Evolutionary conservation across 2,797 vertebrate species (phyloP), one percentile per base, ranked within the genome.

Genomic region (Petrocephalus schoutedeni): DNA sequence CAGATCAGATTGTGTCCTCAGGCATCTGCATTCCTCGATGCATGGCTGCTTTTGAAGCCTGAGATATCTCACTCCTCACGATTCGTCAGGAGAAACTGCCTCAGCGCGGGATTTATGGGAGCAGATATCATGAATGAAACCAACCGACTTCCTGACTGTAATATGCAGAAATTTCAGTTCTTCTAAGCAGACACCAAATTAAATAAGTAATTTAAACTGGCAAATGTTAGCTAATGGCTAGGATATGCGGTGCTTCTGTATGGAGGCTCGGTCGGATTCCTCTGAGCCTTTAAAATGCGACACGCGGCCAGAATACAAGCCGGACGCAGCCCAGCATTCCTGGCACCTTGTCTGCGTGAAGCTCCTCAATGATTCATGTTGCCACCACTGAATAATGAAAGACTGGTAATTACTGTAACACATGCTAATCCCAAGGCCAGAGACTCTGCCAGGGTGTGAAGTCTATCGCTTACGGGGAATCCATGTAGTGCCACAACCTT

Each of bases 361-460:
- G 93, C 93, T 90, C 86, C 41, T 96, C 93, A 95, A 95, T 96
- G 92, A 95, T 96, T 95, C 91, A 95, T 92, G n/a, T 32, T 32
- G 8, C 61, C 86, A 88, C 89, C 90, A 89, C 91, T 93, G 93
- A 95, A 95, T 95, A 94, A 95, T 94, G 91, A 94, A 95, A 94
- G 91, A 90, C 56, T 61, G 92, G 91, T 92, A 93, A 95, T 95
- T 94, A 95, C 93, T 94, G 91, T 89, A 88, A 92, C 88, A 89
- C 90, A 93, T 93, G 91, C 90, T 93, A 93, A 95, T 94, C 28
- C 61, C n/a, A 89, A 92, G 89, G 14, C n/a, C 19, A n/a, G 12
- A 92, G 93, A 91, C 84, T 91, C 93, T 91, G 92, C 92, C 54
- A 90, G n/a, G 90, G 92, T 89, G 89, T 90, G 84, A 59, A 87